Conservation (phyloP, 2,888 invertebrate genomes). For the Linyphia triangularis region DNA sequence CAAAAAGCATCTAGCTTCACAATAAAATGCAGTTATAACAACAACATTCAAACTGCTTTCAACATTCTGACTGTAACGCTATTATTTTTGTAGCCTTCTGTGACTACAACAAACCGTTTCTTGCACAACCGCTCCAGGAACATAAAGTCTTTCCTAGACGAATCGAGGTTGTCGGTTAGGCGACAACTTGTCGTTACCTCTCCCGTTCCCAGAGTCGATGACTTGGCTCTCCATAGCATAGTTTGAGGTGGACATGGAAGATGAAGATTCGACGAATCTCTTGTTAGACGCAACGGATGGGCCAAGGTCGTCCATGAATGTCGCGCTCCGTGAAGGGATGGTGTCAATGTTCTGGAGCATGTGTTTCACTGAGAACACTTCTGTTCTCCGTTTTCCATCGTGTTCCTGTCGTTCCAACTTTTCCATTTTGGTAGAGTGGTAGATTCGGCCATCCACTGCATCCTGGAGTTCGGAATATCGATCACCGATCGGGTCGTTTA, state of each 20-base stretch:
- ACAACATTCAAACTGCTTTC: not conserved
- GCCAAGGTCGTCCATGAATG: conserved; percentile 11
- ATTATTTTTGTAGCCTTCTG: not conserved
- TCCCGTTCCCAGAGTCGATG: conserved; percentile 7
- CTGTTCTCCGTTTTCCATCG: conserved; percentile 41
- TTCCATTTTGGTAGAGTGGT: conserved; percentile 31
- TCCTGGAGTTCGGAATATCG: not conserved
- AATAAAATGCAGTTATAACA: not conserved
- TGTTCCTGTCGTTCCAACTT: conserved; percentile 14
- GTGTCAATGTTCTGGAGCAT: conserved; percentile 54
- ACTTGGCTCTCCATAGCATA: conserved; percentile 30
- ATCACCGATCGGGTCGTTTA: not conserved
- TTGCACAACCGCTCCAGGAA: not conserved
- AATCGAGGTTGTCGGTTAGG: conserved; percentile 70
- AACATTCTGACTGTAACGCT: not conserved
- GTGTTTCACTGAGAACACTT: conserved; percentile 59
- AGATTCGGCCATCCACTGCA: conserved; percentile 23
- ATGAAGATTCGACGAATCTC: conserved; percentile 35
- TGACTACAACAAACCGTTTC: not conserved
- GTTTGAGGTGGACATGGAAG: not conserved
- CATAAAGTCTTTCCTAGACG: conserved; percentile 24
- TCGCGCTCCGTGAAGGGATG: conserved; percentile 11
- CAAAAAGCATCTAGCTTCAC: too few relatives aligned
- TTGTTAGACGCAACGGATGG: conserved; percentile 9
- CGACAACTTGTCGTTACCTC: conserved; percentile 60